These are phyloP conservation scores for Crossaster papposus DNA, from an alignment of 53 echinoderm and acorn worm species.

Conservation along the genomic window DNA sequence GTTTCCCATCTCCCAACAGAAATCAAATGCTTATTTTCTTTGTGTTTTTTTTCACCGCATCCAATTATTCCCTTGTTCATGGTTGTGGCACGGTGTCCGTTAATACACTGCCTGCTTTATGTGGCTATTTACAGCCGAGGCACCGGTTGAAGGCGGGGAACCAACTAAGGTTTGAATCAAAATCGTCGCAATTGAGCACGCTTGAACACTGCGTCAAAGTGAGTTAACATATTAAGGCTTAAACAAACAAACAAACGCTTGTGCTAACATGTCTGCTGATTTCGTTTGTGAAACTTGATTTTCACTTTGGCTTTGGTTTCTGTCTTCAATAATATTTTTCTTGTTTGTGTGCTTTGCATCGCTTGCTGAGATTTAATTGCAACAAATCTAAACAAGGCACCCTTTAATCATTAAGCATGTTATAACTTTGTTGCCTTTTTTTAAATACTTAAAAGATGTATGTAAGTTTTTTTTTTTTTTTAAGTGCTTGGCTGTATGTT, in stretches of 20 bases:
- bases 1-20: not conserved
- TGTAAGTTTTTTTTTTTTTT: no score
- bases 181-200: not conserved
- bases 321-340: not conserved
- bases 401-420: no score
- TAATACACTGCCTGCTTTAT: not conserved
- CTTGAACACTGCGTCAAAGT: not conserved
- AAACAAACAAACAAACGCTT: not conserved
- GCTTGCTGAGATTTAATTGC: no score
- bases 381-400: no score
- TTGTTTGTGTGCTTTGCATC: not conserved
- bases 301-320: not conserved
- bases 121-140: not conserved
- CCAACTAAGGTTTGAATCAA: not conserved
- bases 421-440: no score
- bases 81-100: slow-evolving; percentile 16
- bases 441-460: no score
- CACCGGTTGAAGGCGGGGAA: not conserved
- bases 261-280: not conserved
- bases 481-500: no score
- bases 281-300: not conserved
- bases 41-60: not conserved
- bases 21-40: not conserved
- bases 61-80: slow-evolving; percentile 5
- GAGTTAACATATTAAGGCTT: not conserved